Evolutionary conservation across 1,140 invertebrate genomes (phyloP), one percentile per base, ranked within the genome.

Genomic region (Rhizoglyphus robini): DNA sequence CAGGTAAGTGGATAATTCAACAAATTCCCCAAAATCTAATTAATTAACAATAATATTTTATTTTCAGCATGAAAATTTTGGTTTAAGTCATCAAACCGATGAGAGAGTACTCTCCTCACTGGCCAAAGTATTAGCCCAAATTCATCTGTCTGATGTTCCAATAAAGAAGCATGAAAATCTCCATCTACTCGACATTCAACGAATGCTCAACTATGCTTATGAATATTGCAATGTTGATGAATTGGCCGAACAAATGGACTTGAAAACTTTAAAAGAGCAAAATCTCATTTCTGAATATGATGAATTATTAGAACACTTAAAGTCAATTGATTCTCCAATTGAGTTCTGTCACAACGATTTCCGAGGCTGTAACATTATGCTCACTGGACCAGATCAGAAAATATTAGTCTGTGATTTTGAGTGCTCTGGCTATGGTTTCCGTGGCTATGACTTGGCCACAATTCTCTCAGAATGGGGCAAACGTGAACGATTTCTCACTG

Each of bases 321-420:
- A 20, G 5, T n/a, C 25, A 34, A 41, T 20, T 41, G 20, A 32
- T 11, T 8, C 8, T 41, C 30, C 30, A 5, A 60, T 60, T 47
- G 5, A 8, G 25, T 60, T 60, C 58, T 34, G 5, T 48, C 58
- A 60, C 58, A 60, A 31, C 32, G 58, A 60, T 29, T 32, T 60
- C 5, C 58, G 8, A 11, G 29, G 58, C 23, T 29, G 25, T 20
- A 60, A 60, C 30, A 60, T 60, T 48, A 31, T 60, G 58, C 23
- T 60, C n/a, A 8, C 29, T 8, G 36, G 32, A 32, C 15, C 15
- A 46, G 32, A 60, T 29, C n/a, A 31, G 8, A 60, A 41, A 29
- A 60, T 60, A 34, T 5, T 60, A 5, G 4, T 60, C 5, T 34
- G 30, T 41, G 58, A 60, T 23, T 60, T 48, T 18, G 58, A 60